Base-by-base conservation (phyloP, 2,113 vertebrate genomes). In the Clupea harengus region DNA sequence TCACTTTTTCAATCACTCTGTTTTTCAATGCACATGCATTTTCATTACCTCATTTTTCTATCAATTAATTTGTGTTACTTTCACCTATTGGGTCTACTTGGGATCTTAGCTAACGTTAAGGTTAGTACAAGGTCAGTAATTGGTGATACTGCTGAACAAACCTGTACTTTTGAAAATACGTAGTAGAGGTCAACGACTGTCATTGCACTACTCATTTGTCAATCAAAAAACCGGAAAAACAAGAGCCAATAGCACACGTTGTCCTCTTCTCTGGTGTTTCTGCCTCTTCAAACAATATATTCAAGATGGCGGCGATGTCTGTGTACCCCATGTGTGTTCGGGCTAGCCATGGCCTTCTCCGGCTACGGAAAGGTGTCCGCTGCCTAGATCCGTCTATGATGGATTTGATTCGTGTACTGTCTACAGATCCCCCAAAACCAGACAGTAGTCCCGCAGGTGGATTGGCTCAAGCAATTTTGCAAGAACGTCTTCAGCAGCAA, bases 291-390 rank as follows among this genome's bases (percentile, higher is more conserved):
- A 85, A 84, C 72, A 13, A 13, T 86, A 87, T 46, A 87, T 93
- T 91, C 93, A 95, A 95, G 89, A 96, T 96, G 95, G 93, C 95
- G 92, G 93, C 92, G 64, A 45, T 93, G 91, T 91, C 89, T 75
- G 83, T 94, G 89, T 90, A 92, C 87, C 90, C 93, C 95, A 95
- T 95, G 95, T 96, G 95, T 95, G 88, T 95, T 6, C 91, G 94
- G 50, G 92, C 92, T 0, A 90, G 88, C 88, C 91, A 92, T 82
- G 93, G 94, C 94, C 91, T 95, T 25, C 64, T 94, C 67, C 22
- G 92, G 83, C 81, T 94, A 49, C 28, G 91, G 15, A 90, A 88
- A 6, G 81, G 32, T 4, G 83, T 17, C 13, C 39, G 28, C 0
- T 72, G 81, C 50, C 72, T 84, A 0, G 22, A 82, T 13, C 78